Percentiles rank a stretch among this genome's conserved stretches.
These are phyloP conservation scores for Erebia aethiops DNA, from an alignment of 2,888 invertebrate species.

Conservation along the genomic window DNA sequence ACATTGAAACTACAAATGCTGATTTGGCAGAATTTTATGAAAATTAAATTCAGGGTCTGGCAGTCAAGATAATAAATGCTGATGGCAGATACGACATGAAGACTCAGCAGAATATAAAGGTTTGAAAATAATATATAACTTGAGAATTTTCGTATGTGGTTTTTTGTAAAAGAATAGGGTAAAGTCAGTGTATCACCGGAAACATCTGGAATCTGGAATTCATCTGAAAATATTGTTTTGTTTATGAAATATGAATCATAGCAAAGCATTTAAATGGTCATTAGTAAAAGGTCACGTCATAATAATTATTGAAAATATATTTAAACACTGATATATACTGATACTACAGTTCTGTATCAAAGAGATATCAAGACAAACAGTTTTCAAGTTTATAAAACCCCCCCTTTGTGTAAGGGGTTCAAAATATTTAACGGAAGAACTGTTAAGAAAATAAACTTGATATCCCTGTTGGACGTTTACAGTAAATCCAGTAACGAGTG, in stretches of 20 bases:
- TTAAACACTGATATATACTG: neutral
- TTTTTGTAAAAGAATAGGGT: neutral
- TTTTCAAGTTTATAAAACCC: conserved; percentile 8
- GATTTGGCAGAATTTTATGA: conserved; percentile 46
- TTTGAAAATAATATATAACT: conserved; percentile 8
- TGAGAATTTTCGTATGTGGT: neutral
- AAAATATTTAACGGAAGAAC: conserved; percentile 15
- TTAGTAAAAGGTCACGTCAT: neutral
- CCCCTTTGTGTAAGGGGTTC: neutral
- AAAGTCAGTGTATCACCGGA: neutral
- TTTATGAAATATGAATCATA: neutral
- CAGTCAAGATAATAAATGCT: conserved; percentile 36
- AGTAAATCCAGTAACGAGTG: conserved; percentile 16
- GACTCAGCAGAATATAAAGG: conserved; percentile 16
- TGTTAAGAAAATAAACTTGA: conserved; percentile 22
- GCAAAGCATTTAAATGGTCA: too few relatives aligned
- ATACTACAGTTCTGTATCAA: neutral
- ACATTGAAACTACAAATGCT: conserved; percentile 33
- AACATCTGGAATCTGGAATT: neutral
- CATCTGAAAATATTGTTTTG: neutral
- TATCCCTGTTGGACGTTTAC: conserved; percentile 13
- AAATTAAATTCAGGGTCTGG: conserved; percentile 47
- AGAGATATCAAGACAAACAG: neutral
- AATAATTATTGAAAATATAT: neutral
- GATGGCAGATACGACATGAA: conserved; percentile 9